Evolutionary conservation across 2,113 vertebrate species (phyloP).

Genomic region (Plecotus auritus): DNA sequence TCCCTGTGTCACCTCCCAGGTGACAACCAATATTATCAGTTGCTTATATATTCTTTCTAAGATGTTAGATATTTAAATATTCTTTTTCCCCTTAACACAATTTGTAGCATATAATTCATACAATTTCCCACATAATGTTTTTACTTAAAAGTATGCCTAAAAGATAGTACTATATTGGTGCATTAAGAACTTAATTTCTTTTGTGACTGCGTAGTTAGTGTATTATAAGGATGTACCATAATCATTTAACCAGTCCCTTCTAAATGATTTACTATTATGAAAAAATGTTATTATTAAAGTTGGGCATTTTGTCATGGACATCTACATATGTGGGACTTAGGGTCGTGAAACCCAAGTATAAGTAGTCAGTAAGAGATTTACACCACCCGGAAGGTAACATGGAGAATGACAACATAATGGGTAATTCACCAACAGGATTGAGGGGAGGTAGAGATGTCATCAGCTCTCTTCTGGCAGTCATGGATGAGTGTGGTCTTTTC

Average conservation of each 20-base stretch:
- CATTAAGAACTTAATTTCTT: background rate
- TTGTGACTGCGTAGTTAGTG: background rate
- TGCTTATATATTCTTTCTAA: background rate
- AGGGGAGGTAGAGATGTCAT: background rate
- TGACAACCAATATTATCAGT: background rate
- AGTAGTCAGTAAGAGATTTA: background rate
- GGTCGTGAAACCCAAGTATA: background rate
- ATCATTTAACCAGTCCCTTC: background rate
- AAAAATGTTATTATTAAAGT: background rate
- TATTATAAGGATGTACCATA: background rate
- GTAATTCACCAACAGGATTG: background rate
- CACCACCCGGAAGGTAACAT: background rate
- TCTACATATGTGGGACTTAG: background rate
- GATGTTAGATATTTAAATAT: background rate
- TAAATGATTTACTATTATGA: background rate
- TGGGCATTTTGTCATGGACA: background rate
- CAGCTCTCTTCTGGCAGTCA: background rate
- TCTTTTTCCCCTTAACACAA: background rate
- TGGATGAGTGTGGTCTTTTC: background rate
- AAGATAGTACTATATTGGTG: background rate
- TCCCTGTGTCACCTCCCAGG: background rate
- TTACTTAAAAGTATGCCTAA: background rate
- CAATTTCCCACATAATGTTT: background rate
- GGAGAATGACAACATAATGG: background rate
- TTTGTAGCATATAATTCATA: background rate